Evolutionary conservation across 2,888 invertebrate species (phyloP).

Genomic region (Phortica okadai): DNA sequence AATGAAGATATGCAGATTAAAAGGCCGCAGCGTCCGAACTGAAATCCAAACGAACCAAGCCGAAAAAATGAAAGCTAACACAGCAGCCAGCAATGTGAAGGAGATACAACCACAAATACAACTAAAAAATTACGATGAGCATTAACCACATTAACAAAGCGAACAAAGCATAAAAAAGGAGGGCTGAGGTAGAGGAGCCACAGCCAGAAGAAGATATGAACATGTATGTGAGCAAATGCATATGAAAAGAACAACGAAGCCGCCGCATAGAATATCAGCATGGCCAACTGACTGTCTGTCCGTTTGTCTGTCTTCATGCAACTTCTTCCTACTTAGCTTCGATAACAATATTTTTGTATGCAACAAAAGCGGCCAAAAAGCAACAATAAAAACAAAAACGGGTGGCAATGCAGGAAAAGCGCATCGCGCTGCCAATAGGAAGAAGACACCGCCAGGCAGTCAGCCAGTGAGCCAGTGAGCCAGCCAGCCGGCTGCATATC

Average conservation of each 20-base stretch:
- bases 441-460: not conserved
- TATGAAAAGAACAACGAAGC: conserved; percentile 54
- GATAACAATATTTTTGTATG: conserved; percentile 40
- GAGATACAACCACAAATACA: too few species aligned
- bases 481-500: conserved; percentile 16
- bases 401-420: not conserved
- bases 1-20: conserved; percentile 76
- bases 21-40: conserved; percentile 56
- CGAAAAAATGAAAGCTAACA: conserved; percentile 48
- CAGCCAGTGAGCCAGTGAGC: conserved; percentile 3
- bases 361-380: not conserved
- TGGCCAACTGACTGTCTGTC: not conserved
- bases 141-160: conserved; percentile 74
- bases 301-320: not conserved
- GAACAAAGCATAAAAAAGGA: conserved; percentile 15
- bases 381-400: not conserved
- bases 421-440: not conserved
- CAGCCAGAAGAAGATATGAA: conserved; percentile 65
- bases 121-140: conserved; percentile 74
- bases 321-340: conserved; percentile 37
- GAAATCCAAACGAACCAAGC: conserved; percentile 34
- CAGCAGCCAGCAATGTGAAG: conserved; percentile 57
- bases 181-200: conserved; percentile 38
- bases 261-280: not conserved
- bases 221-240: conserved; percentile 51